Evolutionary conservation across 2,113 vertebrate genomes (phyloP).

Genomic region (Lycaon pictus): DNA sequence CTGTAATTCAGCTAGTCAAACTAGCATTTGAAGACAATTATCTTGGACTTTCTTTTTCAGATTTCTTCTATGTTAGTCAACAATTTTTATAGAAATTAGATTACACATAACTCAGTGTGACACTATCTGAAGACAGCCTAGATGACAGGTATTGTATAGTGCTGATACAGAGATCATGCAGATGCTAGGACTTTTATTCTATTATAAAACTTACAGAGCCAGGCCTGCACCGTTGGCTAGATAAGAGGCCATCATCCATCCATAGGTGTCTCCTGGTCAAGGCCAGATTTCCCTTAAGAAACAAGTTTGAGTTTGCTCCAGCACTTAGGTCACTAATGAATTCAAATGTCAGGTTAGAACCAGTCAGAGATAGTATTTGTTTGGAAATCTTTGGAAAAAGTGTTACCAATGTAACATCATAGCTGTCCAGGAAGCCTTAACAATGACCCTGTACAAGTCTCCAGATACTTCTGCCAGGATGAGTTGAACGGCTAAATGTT

Average conservation of each 20-base stretch:
- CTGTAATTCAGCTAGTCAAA: background rate
- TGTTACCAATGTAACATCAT: background rate
- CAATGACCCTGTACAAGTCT: background rate
- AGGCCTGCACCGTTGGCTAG: background rate
- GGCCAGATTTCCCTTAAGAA: background rate
- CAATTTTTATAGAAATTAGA: background rate
- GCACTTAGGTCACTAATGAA: conserved; percentile 23
- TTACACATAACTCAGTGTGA: background rate
- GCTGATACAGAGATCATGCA: background rate
- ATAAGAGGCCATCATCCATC: background rate
- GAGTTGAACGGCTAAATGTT: background rate
- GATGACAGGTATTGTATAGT: background rate
- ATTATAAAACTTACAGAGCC: background rate
- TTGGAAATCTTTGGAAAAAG: conserved; percentile 45
- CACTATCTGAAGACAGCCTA: background rate
- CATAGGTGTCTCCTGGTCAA: background rate
- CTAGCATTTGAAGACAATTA: background rate
- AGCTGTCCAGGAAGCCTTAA: background rate
- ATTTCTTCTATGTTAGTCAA: conserved; percentile 29
- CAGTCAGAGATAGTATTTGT: conserved; percentile 30
- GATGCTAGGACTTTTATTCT: background rate
- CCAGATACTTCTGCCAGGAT: background rate
- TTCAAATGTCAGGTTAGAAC: conserved; percentile 37
- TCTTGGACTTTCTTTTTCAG: background rate
- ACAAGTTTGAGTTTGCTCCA: conserved; percentile 9